Percentiles rank a stretch among this genome's conserved stretches.
Conservation (phyloP, 2,797 vertebrate genomes). For the Nothura maculosa region DNA sequence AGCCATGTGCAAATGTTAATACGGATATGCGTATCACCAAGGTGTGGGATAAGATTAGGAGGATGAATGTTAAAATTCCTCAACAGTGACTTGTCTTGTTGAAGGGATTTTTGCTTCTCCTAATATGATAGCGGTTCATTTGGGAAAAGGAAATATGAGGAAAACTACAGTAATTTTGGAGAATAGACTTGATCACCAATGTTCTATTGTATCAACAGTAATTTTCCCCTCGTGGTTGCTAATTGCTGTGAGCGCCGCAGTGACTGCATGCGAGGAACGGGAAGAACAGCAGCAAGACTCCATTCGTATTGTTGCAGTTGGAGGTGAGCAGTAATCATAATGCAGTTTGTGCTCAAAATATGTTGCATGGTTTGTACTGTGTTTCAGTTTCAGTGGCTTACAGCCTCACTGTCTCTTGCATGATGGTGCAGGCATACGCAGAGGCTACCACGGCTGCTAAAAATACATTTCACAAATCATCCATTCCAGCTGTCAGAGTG, state of each 20-base stretch:
- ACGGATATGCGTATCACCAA: slow-evolving; percentile 58
- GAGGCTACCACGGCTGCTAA: slow-evolving; percentile 50
- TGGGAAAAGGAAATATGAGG: slow-evolving; percentile 27
- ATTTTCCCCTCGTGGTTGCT: slow-evolving; percentile 1
- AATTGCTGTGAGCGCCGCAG: neutral
- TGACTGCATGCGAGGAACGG: neutral
- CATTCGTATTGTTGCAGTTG: neutral
- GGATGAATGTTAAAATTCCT: slow-evolving; percentile 19
- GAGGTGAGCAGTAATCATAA: neutral
- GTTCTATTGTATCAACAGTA: neutral
- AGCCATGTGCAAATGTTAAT: slow-evolving; percentile 34
- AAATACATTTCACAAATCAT: slow-evolving; percentile 68
- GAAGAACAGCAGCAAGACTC: neutral
- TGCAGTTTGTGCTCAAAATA: neutral
- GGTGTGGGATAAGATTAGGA: slow-evolving; percentile 65
- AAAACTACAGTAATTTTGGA: neutral
- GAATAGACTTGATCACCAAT: neutral
- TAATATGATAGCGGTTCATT: neutral
- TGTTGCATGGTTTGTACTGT: neutral
- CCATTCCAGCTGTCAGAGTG: slow-evolving; percentile 66
- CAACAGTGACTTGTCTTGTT: neutral
- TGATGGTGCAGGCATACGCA: slow-evolving; percentile 16
- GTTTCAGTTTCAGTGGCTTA: neutral
- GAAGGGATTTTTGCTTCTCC: slow-evolving; percentile 2
- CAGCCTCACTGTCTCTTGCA: neutral